Base-by-base conservation (phyloP, 2,797 vertebrate species). In the Buceros bicornis region DNA sequence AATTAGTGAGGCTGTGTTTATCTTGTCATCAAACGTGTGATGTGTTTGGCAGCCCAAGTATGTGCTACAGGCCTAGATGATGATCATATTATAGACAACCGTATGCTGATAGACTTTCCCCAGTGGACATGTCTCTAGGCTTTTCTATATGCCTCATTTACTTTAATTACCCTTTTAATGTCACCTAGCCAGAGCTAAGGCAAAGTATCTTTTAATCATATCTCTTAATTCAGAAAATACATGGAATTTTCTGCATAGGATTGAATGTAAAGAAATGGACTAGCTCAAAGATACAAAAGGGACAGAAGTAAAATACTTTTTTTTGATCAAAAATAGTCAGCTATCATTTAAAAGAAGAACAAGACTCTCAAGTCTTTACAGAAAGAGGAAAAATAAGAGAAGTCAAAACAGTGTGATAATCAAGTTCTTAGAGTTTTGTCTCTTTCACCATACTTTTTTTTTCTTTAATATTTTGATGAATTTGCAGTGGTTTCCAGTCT, bases 81-180 rank as follows among this genome's bases (percentile, higher is more conserved):
- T 71, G 21, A 45, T 82, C 25, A 4, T 42, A 56, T 67, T 73
- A 28, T 67, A 90, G 53, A 66, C 43, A 33, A 90, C 58, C 0
- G 1, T 81, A 54, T 45, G 65, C 74, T 88, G 65, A 77, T 62
- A 58, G 60, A 50, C 45, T 76, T 81, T 77, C 65, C 69, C 74
- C 74, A 37, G 19, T 53, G 73, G 82, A 80, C 57, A 14, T 18
- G 58, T 62, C 53, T 70, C 26, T n/a, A 76, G 54, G 69, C 33
- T 93, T 90, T 77, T 58, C 33, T 72, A 29, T 81, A 72, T 84
- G 83, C 87, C 54, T 93, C 74, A 64, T 77, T 90, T 93, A 50
- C 40, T 90, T 84, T 84, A 72, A 80, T 84, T 90, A 90, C 33
- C 40, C 33, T 81, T 90, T 76, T 90, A 81, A 84, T 93, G 70